phyloP scores from a whole-genome alignment of 2,797 vertebrate species.

The Sebastes itinus region DNA sequence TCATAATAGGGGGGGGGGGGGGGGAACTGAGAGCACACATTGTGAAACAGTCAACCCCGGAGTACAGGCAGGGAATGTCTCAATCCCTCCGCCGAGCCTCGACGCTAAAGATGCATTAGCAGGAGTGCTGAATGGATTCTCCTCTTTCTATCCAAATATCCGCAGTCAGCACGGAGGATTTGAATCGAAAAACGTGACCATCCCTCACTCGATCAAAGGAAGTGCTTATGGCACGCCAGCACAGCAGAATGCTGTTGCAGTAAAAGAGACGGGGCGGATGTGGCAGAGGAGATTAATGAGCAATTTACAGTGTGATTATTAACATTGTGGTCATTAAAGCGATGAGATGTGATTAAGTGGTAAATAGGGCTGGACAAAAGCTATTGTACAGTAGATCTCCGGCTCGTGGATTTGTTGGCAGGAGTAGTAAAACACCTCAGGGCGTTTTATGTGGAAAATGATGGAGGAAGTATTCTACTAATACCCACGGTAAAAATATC shows the following conservation, averaged over 20 bases:
- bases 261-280: conserved; percentile 21
- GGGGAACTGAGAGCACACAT: conserved; percentile 23
- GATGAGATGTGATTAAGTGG: conserved; percentile 54
- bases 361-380: conserved; percentile 28
- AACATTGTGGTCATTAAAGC: conserved; percentile 64
- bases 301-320: conserved; percentile 60
- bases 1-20: conserved; percentile 34
- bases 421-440: conserved; percentile 11
- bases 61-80: conserved; percentile 45
- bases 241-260: conserved; percentile 50
- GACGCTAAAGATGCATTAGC: conserved; percentile 57
- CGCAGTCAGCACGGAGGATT: conserved; percentile 58
- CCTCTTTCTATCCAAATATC: conserved; percentile 48
- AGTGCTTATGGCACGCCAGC: conserved; percentile 47
- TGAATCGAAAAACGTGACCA: conserved; percentile 48
- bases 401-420: background rate
- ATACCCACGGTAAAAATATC: background rate
- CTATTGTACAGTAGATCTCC: background rate
- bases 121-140: conserved; percentile 56
- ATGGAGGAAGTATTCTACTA: background rate
- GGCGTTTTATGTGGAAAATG: conserved; percentile 20
- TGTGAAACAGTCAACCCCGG: conserved; percentile 56
- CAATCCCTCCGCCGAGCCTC: conserved; percentile 45
- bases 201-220: conserved; percentile 56
- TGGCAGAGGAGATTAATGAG: conserved; percentile 54